A percentile compares a stretch with the other conserved stretches of the same genome.
Conservation (phyloP, 2,888 invertebrate genomes). For the Andricus quercusramuli region DNA sequence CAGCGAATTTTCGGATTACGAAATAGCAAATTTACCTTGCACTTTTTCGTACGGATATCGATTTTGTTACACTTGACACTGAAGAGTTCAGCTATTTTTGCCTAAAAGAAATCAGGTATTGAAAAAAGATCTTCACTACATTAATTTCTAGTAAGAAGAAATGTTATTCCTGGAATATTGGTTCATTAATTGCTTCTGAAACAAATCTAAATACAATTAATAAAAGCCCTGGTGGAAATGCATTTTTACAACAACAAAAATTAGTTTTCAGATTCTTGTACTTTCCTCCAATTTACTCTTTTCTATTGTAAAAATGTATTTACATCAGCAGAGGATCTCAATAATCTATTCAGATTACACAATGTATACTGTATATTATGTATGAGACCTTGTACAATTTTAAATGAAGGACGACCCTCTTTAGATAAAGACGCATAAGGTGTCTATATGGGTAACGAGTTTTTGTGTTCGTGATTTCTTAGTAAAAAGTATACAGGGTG, state of each 20-base stretch:
- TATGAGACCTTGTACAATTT: not conserved
- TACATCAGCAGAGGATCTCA: too few species aligned
- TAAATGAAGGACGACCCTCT: not conserved
- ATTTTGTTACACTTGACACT: slow-evolving; percentile 22
- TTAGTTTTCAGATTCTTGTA: too few species aligned
- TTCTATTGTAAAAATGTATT: too few species aligned
- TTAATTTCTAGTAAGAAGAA: not conserved
- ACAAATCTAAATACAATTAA: not conserved
- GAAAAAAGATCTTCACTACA: not conserved
- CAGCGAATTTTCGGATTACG: slow-evolving; percentile 4
- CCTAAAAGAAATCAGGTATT: slow-evolving; percentile 14
- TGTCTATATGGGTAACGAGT: not conserved
- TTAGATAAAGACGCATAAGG: slow-evolving; percentile 34
- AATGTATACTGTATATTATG: too few species aligned
- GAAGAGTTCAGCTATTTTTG: slow-evolving; percentile 25
- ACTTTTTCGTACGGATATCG: slow-evolving; percentile 17
- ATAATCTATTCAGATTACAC: too few species aligned
- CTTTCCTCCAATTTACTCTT: too few species aligned
- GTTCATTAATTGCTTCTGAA: not conserved
- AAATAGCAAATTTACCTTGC: slow-evolving; percentile 23
- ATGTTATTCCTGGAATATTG: not conserved
- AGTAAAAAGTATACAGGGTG: not conserved
- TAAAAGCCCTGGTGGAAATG: too few species aligned
- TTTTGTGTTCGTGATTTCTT: not conserved
- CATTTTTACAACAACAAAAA: too few species aligned